Evolutionary conservation across 2,888 invertebrate genomes (phyloP).

Genomic region (Ornithoptera priamus): DNA sequence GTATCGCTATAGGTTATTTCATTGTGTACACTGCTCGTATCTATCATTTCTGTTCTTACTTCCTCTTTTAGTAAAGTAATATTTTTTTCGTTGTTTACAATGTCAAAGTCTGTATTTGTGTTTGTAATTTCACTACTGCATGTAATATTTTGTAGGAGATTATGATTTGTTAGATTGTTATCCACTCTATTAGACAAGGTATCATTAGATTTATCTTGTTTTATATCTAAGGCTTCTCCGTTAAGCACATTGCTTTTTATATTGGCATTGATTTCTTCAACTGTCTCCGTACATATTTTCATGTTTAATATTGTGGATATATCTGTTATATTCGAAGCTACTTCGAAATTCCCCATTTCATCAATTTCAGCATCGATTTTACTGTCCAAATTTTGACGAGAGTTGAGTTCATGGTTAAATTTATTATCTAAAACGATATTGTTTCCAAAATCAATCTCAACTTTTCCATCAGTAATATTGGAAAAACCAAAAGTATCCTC

Average conservation of each 20-base stretch:
- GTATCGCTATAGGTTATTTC: neutral
- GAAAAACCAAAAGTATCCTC: neutral
- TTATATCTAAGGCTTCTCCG: neutral
- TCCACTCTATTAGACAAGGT: neutral
- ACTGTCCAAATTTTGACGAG: neutral
- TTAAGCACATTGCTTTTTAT: neutral
- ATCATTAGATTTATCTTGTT: neutral
- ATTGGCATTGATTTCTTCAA: neutral
- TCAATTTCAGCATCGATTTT: neutral
- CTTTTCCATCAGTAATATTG: neutral
- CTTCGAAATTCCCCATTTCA: neutral
- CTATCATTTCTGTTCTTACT: neutral
- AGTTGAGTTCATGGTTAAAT: neutral
- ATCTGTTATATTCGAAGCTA: neutral
- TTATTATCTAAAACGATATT: neutral
- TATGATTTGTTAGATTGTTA: neutral
- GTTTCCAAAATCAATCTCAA: slow-evolving; percentile 9
- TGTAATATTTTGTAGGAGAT: neutral
- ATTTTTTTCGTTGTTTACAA: neutral
- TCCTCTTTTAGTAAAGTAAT: neutral
- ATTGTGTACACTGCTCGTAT: neutral
- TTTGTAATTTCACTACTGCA: neutral
- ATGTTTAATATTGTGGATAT: neutral
- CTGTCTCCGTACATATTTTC: neutral
- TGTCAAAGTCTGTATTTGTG: neutral